These are phyloP conservation scores for Mycalesis mineus DNA, from an alignment of 2,888 invertebrate genomes.

Conservation along the genomic window DNA sequence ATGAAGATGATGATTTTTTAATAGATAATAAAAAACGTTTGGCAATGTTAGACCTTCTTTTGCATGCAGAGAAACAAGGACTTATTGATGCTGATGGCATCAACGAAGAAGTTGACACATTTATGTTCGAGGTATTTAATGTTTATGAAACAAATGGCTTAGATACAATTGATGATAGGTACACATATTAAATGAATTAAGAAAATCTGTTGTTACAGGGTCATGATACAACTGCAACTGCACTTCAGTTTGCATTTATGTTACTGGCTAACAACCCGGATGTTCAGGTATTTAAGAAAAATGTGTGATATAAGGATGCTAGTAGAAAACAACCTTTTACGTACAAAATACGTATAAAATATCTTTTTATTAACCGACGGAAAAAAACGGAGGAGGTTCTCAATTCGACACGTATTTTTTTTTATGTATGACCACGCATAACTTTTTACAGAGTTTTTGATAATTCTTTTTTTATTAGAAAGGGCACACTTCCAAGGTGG, in stretches of 20 bases:
- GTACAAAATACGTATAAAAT: too few relatives aligned
- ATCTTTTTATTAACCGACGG: too few relatives aligned
- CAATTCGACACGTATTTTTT: too few relatives aligned
- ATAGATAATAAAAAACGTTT: conserved; percentile 59
- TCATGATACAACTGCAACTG: conserved; percentile 71
- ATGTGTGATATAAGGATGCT: neutral
- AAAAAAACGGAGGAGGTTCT: too few relatives aligned
- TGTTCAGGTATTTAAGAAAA: conserved; percentile 40
- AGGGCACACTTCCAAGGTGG: too few relatives aligned
- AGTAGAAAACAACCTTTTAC: too few relatives aligned
- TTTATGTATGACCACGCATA: too few relatives aligned
- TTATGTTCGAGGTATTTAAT: conserved; percentile 73
- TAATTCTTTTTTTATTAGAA: too few relatives aligned
- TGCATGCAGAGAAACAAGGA: conserved; percentile 64
- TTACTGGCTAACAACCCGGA: conserved; percentile 60
- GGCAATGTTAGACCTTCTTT: conserved; percentile 75
- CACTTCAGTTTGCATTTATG: conserved; percentile 59
- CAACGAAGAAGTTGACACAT: conserved; percentile 54
- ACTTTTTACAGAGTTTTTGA: too few relatives aligned
- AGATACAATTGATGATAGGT: neutral
- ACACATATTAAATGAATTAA: neutral
- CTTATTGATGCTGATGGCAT: conserved; percentile 74
- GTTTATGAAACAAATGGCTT: neutral
- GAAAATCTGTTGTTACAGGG: conserved; percentile 49
- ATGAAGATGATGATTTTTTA: conserved; percentile 25